Evolutionary conservation across 1,140 invertebrate species (phyloP), one percentile per base, ranked within the genome.

Genomic region (Aphidius gifuensis): DNA sequence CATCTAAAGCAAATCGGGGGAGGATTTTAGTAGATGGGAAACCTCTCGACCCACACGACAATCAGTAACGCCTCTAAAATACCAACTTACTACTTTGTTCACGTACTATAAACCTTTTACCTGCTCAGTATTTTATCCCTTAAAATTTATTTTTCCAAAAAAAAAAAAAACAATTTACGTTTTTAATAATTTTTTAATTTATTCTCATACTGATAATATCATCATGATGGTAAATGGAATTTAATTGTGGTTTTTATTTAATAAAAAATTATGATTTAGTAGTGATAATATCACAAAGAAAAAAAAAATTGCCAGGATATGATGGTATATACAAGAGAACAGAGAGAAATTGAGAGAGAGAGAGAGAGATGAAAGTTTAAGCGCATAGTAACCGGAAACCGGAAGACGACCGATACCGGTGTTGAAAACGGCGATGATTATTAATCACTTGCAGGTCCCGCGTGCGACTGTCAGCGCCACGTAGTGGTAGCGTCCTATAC

Each of bases 391-490:
- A 62, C 58, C 64, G 66, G 60, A 64, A 62, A 54, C 53, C 56
- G 61, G 61, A 58, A 57, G 64, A 61, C 59, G 54, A 65, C 58
- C 59, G 59, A 61, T 64, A 61, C 63, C 53, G 45, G 62, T 64
- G 56, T 56, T 54, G 44, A 6, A 50, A 48, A 71, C 64, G 64
- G 65, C 50, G 66, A 69, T 72, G 70, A 76, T 79, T 79, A 80
- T 80, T 80, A 80, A 80, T 79, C 78, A 79, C 71, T 71, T 65
- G 71, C 77, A 77, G 74, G 69, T 73, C 74, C 66, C 75, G 76
- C 76, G 78, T 80, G 78, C 75, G 57, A 79, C 66, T 80, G 78
- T 79, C 78, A 79, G 77, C 69, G 63, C 63, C 21, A 56, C 60
- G 69, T 32, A 68, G 66, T 61, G 66, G 55, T 64, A 61, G 62